Percentiles rank a stretch among this genome's conserved stretches.
Evolutionary conservation across 2,113 vertebrate species (phyloP).

Genomic region (Dendropsophus ebraccatus): DNA sequence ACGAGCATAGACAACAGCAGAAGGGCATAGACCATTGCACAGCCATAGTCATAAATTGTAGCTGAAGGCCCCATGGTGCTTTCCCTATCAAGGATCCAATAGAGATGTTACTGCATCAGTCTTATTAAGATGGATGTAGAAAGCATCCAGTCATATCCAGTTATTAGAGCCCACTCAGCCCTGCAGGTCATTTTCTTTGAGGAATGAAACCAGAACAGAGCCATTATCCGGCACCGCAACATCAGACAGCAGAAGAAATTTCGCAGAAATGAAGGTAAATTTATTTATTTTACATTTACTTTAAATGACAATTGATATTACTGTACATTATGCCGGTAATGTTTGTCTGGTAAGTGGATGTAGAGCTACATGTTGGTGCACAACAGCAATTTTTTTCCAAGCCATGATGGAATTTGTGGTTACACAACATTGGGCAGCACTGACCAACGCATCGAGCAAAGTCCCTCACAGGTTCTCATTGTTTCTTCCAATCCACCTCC

Average conservation of each 20-base stretch:
- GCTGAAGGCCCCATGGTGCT: not conserved
- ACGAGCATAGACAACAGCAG: not conserved
- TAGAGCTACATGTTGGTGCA: not conserved
- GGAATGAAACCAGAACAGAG: not conserved
- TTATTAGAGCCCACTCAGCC: not conserved
- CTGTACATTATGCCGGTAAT: not conserved
- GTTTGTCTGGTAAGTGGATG: not conserved
- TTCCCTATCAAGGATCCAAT: not conserved
- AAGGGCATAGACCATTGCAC: not conserved
- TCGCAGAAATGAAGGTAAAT: not conserved
- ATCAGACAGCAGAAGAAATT: not conserved
- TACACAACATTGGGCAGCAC: not conserved
- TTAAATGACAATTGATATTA: not conserved
- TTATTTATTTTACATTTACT: not conserved
- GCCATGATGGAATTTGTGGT: not conserved
- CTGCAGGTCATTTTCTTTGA: not conserved
- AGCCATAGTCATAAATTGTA: not conserved
- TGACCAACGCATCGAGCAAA: not conserved
- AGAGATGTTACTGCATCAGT: not conserved
- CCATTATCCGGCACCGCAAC: not conserved
- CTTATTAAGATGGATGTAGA: not conserved
- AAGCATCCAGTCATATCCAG: not conserved
- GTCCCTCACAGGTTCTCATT: not conserved
- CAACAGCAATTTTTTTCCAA: not conserved
- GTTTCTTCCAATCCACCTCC: not conserved